Conservation (phyloP, 2,888 invertebrate species). For the Drosophila monieri region DNA sequence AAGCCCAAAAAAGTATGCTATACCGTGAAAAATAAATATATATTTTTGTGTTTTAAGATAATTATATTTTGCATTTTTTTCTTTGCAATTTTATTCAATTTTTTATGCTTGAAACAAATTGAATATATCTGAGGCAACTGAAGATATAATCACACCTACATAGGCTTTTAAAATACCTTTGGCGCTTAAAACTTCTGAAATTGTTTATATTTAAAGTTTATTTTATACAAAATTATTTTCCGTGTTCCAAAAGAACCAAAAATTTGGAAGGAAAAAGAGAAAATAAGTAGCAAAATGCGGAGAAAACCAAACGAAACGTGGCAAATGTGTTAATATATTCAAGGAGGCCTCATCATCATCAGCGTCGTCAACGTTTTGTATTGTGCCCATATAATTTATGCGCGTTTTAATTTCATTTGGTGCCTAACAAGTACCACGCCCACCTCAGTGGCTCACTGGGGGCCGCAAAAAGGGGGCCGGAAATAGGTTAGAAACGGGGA, state of each 20-base stretch:
- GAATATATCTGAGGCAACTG: no score
- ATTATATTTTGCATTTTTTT: background rate
- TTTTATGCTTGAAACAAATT: background rate
- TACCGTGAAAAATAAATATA: background rate
- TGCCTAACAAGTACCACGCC: constrained; percentile 77
- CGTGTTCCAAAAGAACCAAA: constrained; percentile 55
- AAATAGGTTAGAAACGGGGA: constrained; percentile 1
- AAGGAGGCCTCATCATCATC: constrained; percentile 53
- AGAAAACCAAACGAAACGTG: constrained; percentile 34
- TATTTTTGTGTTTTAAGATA: background rate
- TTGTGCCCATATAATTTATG: constrained; percentile 71
- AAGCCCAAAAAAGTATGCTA: constrained; percentile 20
- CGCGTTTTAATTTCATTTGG: constrained; percentile 78
- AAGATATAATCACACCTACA: no score
- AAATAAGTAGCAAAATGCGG: constrained; percentile 17
- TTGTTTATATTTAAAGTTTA: background rate
- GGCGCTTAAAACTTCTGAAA: no score
- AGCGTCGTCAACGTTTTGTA: constrained; percentile 40
- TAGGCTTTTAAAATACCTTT: no score
- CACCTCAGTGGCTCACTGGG: constrained; percentile 18
- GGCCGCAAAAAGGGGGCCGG: constrained; percentile 4
- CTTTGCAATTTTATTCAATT: background rate
- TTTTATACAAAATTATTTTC: background rate
- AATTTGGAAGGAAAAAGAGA: constrained; percentile 53
- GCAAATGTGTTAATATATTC: constrained; percentile 77